Evolutionary conservation across 2,888 invertebrate genomes (phyloP).

Genomic region (Boloria selene): DNA sequence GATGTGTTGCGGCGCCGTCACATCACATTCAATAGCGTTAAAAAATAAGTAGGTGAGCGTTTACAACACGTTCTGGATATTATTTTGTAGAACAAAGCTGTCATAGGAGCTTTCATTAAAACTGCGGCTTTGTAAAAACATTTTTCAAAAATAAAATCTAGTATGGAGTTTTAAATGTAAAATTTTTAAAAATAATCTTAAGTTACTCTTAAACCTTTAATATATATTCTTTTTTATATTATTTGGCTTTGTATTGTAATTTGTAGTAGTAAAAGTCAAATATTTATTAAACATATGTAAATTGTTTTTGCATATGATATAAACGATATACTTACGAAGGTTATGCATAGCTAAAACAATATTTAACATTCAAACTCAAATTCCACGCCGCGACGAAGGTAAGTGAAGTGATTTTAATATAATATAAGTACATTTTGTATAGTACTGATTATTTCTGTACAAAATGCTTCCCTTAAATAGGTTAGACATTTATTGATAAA

Average conservation of each 20-base stretch:
- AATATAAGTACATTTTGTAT: constrained; percentile 2
- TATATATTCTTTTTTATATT: constrained; percentile 41
- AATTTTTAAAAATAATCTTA: neutral
- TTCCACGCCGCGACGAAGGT: constrained; percentile 51
- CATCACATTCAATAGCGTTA: constrained; percentile 27
- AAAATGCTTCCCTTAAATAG: neutral
- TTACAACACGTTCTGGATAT: constrained; percentile 21
- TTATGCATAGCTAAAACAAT: neutral
- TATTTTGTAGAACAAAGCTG: constrained; percentile 15
- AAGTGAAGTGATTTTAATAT: neutral
- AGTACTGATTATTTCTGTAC: neutral
- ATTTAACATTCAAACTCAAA: constrained; percentile 10
- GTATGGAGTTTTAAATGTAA: neutral
- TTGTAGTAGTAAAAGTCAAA: too few species aligned
- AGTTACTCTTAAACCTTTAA: constrained; percentile 13
- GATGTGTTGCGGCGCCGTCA: constrained; percentile 31
- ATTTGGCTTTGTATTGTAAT: too few species aligned
- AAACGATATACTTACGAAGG: too few species aligned
- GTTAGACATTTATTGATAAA: neutral
- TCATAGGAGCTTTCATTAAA: constrained; percentile 6
- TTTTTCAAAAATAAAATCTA: constrained; percentile 1
- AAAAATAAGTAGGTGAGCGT: constrained; percentile 28
- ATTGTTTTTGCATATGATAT: too few species aligned
- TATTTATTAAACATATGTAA: too few species aligned
- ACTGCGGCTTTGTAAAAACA: neutral